phyloP scores from a whole-genome alignment of 1,140 invertebrate species.

The Apis laboriosa region DNA sequence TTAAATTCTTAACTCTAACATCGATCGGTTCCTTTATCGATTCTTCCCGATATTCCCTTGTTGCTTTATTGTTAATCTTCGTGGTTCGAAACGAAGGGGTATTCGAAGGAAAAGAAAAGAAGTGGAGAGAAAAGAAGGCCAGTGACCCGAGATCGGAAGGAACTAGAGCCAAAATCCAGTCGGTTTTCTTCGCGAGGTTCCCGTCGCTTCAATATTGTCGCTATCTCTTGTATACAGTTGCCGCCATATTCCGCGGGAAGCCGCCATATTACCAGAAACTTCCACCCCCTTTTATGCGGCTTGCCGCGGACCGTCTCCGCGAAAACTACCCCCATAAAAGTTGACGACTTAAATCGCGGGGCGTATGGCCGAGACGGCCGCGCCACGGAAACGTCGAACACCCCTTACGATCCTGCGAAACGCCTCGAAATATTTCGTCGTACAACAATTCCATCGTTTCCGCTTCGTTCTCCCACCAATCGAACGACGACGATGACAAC shows the following conservation, averaged over 20 bases:
- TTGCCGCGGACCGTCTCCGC: conserved; percentile 69
- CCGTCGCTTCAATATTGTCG: conserved; percentile 75
- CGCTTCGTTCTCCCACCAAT: neutral
- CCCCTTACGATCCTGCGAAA: conserved; percentile 59
- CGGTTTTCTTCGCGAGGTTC: conserved; percentile 46
- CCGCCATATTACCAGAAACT: conserved; percentile 77
- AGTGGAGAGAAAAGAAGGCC: conserved; percentile 9
- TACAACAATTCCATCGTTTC: neutral
- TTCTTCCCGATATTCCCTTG: too few species aligned
- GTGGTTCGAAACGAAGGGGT: neutral
- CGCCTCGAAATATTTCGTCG: conserved; percentile 62
- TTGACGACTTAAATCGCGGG: conserved; percentile 78
- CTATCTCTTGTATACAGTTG: conserved; percentile 79
- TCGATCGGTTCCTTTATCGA: too few species aligned
- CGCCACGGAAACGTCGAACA: conserved; percentile 51
- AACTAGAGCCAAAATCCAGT: conserved; percentile 42
- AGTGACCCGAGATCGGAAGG: conserved; percentile 11
- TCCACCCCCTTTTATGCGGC: conserved; percentile 71
- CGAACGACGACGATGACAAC: neutral
- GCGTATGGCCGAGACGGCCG: conserved; percentile 69
- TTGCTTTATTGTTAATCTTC: neutral
- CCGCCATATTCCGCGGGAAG: conserved; percentile 76
- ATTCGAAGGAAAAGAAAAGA: neutral
- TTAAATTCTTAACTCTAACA: too few species aligned
- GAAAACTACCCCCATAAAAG: conserved; percentile 79